These are phyloP conservation scores for Cantharis rustica DNA, from an alignment of 2,888 invertebrate genomes.

Conservation along the genomic window DNA sequence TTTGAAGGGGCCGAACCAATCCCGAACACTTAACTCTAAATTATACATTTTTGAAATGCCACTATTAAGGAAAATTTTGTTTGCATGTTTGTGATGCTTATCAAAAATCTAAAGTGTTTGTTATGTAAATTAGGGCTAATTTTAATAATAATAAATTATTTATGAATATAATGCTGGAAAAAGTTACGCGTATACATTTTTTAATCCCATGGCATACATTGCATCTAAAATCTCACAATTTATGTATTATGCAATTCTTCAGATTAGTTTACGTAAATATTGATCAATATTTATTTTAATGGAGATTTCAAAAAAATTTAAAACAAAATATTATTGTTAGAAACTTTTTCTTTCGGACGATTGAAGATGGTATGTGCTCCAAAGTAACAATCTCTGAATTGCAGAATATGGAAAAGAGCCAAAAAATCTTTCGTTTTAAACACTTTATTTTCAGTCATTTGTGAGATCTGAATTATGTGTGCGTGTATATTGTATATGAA, in stretches of 20 bases:
- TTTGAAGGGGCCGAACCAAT: background rate
- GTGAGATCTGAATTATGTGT: background rate
- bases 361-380: background rate
- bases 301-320: background rate
- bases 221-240: background rate
- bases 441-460: background rate
- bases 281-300: background rate
- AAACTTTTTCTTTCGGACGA: background rate
- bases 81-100: background rate
- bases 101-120: background rate
- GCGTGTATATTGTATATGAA: background rate
- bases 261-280: background rate
- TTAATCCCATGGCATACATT: background rate
- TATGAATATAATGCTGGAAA: background rate
- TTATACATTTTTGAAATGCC: background rate
- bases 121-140: background rate
- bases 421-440: background rate
- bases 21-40: background rate
- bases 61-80: background rate
- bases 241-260: background rate
- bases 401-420: background rate
- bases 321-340: background rate
- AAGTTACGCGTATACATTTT: background rate
- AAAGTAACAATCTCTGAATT: background rate
- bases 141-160: background rate